Percentiles rank a stretch among this genome's conserved stretches.
phyloP scores from a whole-genome alignment of 2,888 invertebrate genomes.

The Drosophila leonis region DNA sequence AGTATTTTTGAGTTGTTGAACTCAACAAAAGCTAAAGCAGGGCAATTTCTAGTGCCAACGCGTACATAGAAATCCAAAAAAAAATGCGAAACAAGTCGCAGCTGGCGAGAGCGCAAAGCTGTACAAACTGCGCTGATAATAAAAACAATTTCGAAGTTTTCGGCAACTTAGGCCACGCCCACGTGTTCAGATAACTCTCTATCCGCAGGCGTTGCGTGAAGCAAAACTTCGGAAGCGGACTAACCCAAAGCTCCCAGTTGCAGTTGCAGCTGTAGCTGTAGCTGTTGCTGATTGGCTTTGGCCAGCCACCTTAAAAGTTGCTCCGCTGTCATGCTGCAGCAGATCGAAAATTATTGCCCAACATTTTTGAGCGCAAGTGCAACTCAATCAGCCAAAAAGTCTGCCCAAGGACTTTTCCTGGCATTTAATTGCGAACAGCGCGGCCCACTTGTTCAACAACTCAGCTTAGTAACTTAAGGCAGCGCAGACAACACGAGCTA shows the following conservation, averaged over 20 bases:
- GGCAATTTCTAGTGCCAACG: neutral
- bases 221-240: constrained; percentile 4
- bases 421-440: constrained; percentile 42
- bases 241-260: neutral
- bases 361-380: constrained; percentile 50
- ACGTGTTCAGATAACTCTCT: neutral
- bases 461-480: constrained; percentile 9
- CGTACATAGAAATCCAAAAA: neutral
- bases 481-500: neutral
- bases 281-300: constrained; percentile 4
- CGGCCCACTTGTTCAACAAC: constrained; percentile 21
- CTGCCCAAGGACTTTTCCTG: constrained; percentile 3
- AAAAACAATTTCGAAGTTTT: constrained; percentile 73
- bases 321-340: constrained; percentile 14
- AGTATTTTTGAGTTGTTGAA: neutral
- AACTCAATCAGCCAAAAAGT: constrained; percentile 58
- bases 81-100: constrained; percentile 16
- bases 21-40: neutral
- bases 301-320: constrained; percentile 10
- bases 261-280: neutral
- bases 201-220: neutral
- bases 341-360: constrained; percentile 32
- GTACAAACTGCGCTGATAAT: constrained; percentile 43
- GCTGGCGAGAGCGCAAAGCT: neutral
- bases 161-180: constrained; percentile 5